Conservation (phyloP, 1,140 invertebrate species). For the Trichonephila clavata region DNA sequence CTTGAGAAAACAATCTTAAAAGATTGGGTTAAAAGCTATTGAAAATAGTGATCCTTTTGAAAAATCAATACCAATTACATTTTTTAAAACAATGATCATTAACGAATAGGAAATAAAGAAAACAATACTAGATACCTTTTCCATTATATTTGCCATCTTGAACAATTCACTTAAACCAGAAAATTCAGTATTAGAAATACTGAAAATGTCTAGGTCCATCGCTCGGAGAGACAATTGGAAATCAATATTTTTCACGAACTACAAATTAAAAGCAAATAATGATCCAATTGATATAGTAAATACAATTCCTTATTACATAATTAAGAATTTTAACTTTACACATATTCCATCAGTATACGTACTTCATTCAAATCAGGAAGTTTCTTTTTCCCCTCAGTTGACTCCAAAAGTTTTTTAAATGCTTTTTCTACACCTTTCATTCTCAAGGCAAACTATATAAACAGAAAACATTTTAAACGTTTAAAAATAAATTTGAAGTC, state of each 20-base stretch:
- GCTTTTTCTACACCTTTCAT: slow-evolving; percentile 90
- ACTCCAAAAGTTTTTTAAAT: not conserved
- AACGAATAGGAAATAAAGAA: too few relatives aligned
- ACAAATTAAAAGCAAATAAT: not conserved
- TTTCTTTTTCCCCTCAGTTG: not conserved
- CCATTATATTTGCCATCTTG: slow-evolving; percentile 44
- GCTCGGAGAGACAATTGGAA: slow-evolving; percentile 13
- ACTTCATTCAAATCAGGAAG: slow-evolving; percentile 34
- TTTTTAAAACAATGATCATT: too few relatives aligned
- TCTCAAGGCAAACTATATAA: slow-evolving; percentile 85
- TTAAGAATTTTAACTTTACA: not conserved
- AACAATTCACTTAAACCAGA: slow-evolving; percentile 48
- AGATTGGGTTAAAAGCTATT: too few relatives aligned
- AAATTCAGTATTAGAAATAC: slow-evolving; percentile 48
- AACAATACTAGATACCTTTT: slow-evolving; percentile 22
- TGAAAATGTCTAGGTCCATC: slow-evolving; percentile 49
- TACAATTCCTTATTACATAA: too few relatives aligned
- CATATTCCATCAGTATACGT: slow-evolving; percentile 2
- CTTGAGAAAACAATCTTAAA: too few relatives aligned
- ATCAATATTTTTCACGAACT: not conserved
- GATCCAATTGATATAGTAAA: not conserved
- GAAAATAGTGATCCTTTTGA: too few relatives aligned
- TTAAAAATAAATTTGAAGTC: too few relatives aligned
- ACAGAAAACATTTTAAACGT: not conserved
- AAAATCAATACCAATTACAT: too few relatives aligned